These are phyloP conservation scores for Heliconius ethilla DNA, from an alignment of 2,888 invertebrate genomes.

Conservation along the genomic window DNA sequence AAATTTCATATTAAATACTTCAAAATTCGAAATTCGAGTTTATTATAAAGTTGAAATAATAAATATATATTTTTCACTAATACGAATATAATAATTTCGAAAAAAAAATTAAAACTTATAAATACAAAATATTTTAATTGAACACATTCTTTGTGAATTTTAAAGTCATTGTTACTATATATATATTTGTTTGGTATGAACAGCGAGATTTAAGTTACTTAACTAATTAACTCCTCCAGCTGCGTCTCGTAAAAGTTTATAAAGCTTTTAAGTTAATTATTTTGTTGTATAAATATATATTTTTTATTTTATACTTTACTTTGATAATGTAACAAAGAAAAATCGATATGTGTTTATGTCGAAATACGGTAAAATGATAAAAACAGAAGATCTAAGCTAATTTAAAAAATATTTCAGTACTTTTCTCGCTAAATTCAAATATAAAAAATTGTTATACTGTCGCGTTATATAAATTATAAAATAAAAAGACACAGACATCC, in stretches of 20 bases:
- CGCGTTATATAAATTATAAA: not conserved
- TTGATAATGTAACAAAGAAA: not conserved
- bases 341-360: not conserved
- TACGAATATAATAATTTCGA: not conserved
- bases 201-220: conserved; percentile 4
- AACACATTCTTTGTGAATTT: not conserved
- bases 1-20: too few species aligned
- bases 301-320: not conserved
- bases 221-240: not conserved
- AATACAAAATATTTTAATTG: too few species aligned
- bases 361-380: not conserved
- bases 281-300: not conserved
- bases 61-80: not conserved
- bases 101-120: too few species aligned
- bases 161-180: not conserved
- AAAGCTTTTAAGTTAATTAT: too few species aligned
- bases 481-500: not conserved
- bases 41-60: not conserved
- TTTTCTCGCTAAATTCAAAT: not conserved
- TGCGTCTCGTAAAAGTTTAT: conserved; percentile 2
- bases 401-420: not conserved
- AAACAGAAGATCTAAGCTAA: not conserved
- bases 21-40: not conserved
- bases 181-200: not conserved
- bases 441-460: not conserved